Base-by-base conservation (phyloP, 2,888 invertebrate species). In the Lithophane semibrunnea region DNA sequence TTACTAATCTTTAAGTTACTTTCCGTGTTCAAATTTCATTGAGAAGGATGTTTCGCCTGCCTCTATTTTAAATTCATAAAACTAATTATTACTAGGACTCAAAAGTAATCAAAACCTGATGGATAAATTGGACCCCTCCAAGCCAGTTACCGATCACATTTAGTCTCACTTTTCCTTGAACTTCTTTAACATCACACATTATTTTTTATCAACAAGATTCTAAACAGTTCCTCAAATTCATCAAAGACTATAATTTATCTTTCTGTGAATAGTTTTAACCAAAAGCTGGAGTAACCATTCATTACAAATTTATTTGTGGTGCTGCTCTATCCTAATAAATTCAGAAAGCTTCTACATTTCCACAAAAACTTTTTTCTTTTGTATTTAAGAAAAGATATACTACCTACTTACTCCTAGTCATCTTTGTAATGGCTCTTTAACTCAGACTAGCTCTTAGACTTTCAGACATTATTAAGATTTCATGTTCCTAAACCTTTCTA, bases 361-460 rank as follows among this genome's bases (percentile, higher is more conserved):
- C n/a, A 47, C 9, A 21, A 58, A 3, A 71, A 21, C 21, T 29
- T 64, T 13, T 0, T 21, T 63, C 65, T 64, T 56, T 72, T 49
- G 13, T 44, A 49, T 52, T 16, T 18, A 21, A n/a, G 8, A 54
- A 73, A 73, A 75, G 1, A 49, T 49, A n/a, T n/a, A 47, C 52
- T 18, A 52, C 49, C 4, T 10, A n/a, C 4, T 12, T 56, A 54
- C 54, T 58, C 47, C 13, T 44, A 44, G 49, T 61, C 60, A n/a
- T 70, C 42, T 75, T 82, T 69, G 49, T 64, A 67, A 71, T 74
- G 21, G 56, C 37, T 72, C 9, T 52, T 58, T 71, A 75, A 69
- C 64, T 67, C 56, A 75, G 42, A 64, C 60, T 72, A 47, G 49
- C 37, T 49, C 70, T 75, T 56, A 37, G 54, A 58, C 18, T 64